A percentile compares a stretch with the other conserved stretches of the same genome.
Conservation (phyloP, 2,113 vertebrate species). For the Cygnus buccinator region DNA sequence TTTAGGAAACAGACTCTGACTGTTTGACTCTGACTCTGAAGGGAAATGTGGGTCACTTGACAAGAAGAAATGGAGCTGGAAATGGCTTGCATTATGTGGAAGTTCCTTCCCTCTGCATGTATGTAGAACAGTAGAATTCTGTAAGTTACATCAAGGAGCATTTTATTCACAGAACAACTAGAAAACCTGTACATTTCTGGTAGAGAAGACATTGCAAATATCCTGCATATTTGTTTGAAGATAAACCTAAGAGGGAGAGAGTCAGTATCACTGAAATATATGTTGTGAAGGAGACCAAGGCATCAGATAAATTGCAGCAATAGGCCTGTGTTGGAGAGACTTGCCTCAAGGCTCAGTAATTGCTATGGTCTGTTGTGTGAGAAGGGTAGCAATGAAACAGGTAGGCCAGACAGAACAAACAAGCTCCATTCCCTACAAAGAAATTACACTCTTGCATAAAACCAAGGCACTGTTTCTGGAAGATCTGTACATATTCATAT, state of each 20-base stretch:
- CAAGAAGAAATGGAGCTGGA: not conserved
- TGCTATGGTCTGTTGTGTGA: conserved; percentile 6
- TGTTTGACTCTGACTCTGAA: not conserved
- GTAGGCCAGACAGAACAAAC: conserved; percentile 21
- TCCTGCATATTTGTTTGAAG: conserved; percentile 22
- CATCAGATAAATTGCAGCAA: not conserved
- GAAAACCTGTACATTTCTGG: not conserved
- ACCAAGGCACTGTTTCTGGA: conserved; percentile 60
- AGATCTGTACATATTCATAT: conserved; percentile 33
- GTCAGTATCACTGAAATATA: conserved; percentile 11
- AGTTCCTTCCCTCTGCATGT: not conserved
- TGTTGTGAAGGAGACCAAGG: not conserved
- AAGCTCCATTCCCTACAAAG: conserved; percentile 18
- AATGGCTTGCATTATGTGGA: accelerated
- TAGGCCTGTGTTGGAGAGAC: not conserved
- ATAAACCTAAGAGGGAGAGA: not conserved
- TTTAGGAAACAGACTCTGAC: not conserved
- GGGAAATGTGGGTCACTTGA: not conserved
- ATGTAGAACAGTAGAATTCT: not conserved
- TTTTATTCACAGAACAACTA: not conserved
- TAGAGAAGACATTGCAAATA: not conserved
- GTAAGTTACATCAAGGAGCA: not conserved
- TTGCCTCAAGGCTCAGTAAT: conserved; percentile 19
- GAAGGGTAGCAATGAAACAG: conserved; percentile 42
- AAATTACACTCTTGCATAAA: conserved; percentile 75